These are phyloP conservation scores for Gonioctena quinquepunctata DNA, from an alignment of 1,140 invertebrate species.

Conservation along the genomic window DNA sequence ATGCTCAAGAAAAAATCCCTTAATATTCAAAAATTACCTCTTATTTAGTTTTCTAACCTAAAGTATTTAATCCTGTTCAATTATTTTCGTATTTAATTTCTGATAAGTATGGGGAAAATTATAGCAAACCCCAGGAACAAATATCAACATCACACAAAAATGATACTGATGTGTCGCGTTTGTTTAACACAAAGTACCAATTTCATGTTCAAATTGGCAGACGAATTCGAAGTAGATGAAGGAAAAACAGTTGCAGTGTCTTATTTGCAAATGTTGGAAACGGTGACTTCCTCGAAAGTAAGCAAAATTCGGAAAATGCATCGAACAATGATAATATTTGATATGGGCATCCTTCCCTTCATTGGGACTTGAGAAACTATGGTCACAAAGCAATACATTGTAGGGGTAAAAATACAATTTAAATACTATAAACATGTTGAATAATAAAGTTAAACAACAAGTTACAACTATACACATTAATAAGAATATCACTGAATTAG, in stretches of 20 bases:
- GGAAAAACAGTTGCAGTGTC: not conserved
- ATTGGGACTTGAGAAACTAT: too few relatives aligned
- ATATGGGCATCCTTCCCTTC: too few relatives aligned
- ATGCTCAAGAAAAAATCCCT: not conserved
- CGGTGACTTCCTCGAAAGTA: not conserved
- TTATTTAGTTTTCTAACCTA: not conserved
- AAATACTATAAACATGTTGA: too few relatives aligned
- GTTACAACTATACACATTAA: too few relatives aligned
- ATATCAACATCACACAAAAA: constrained; percentile 1
- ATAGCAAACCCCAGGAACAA: not conserved
- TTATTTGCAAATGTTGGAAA: constrained; percentile 10
- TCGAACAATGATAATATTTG: too few relatives aligned
- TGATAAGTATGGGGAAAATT: not conserved
- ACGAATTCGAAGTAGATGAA: not conserved
- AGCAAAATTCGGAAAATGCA: too few relatives aligned
- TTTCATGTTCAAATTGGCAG: constrained; percentile 7
- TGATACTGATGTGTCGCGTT: constrained; percentile 8
- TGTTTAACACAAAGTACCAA: constrained; percentile 21
- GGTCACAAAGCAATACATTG: too few relatives aligned
- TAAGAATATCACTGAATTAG: too few relatives aligned
- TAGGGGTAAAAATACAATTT: too few relatives aligned
- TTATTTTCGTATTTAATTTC: too few relatives aligned
- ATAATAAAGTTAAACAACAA: too few relatives aligned
- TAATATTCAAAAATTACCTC: not conserved
- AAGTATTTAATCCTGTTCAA: too few relatives aligned